These are phyloP conservation scores for Tetropium fuscum DNA, from an alignment of 2,888 invertebrate genomes.

Conservation along the genomic window DNA sequence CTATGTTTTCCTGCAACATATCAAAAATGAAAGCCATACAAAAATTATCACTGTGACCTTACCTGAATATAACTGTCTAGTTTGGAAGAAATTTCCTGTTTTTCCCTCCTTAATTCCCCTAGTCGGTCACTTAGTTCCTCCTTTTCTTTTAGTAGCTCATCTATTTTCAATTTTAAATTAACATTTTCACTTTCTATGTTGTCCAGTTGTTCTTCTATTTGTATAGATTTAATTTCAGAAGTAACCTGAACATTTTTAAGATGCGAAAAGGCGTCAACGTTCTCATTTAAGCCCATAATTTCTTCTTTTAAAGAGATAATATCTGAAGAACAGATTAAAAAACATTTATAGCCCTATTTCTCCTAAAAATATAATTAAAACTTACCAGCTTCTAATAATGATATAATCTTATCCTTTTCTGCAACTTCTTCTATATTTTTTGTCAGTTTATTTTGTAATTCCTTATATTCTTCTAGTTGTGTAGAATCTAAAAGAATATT, in stretches of 20 bases:
- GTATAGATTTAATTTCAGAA: constrained; percentile 82
- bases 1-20: constrained; percentile 75
- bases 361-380: too few relatives aligned
- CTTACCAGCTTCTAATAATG: constrained; percentile 55
- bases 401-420: constrained; percentile 55
- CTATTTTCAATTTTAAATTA: constrained; percentile 67
- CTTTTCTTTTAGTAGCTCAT: constrained; percentile 68
- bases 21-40: background rate
- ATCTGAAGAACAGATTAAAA: constrained; percentile 62
- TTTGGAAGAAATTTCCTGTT: constrained; percentile 72
- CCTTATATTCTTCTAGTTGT: constrained; percentile 52
- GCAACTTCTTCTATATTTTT: constrained; percentile 47
- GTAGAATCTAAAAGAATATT: constrained; percentile 52
- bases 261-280: constrained; percentile 72
- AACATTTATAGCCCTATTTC: background rate
- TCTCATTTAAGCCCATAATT: constrained; percentile 72
- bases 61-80: constrained; percentile 75
- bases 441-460: constrained; percentile 52
- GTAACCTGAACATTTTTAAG: constrained; percentile 78
- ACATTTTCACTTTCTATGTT: constrained; percentile 68
- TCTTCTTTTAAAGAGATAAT: constrained; percentile 72
- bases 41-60: background rate
- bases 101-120: constrained; percentile 71
- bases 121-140: constrained; percentile 70
- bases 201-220: constrained; percentile 82